phyloP scores from a whole-genome alignment of 2,113 vertebrate species.

The Sterna hirundo region DNA sequence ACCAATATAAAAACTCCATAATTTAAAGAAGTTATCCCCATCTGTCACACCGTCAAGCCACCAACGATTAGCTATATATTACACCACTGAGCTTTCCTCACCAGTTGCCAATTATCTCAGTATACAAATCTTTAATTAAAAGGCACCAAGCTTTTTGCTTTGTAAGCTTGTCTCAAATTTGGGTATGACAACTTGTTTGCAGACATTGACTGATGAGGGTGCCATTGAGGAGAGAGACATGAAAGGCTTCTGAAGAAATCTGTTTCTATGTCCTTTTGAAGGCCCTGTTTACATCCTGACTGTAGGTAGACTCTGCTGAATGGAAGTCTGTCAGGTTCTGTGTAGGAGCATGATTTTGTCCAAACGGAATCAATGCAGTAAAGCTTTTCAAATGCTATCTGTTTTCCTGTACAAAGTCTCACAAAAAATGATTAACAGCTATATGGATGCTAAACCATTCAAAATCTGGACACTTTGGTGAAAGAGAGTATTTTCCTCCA shows the following conservation, averaged over 20 bases:
- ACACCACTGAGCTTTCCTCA: not conserved
- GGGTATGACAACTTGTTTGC: not conserved
- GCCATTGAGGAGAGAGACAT: not conserved
- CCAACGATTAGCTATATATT: not conserved
- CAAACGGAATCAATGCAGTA: not conserved
- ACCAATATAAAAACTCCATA: not conserved
- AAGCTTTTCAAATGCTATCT: not conserved
- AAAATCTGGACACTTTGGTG: not conserved
- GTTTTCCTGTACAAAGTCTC: not conserved
- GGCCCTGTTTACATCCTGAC: not conserved
- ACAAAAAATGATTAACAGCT: not conserved
- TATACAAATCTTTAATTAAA: constrained; percentile 24
- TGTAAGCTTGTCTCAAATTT: constrained; percentile 6
- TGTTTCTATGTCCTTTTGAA: not conserved
- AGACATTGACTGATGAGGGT: not conserved
- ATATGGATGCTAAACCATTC: not conserved
- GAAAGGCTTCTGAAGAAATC: not conserved
- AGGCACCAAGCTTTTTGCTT: not conserved
- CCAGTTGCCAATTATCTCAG: not conserved
- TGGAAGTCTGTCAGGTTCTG: not conserved
- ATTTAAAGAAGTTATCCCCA: constrained; percentile 5
- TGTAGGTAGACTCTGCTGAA: not conserved
- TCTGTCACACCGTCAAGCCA: not conserved
- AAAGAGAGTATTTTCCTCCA: not conserved
- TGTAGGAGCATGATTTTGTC: not conserved